phyloP scores from a whole-genome alignment of 2,888 invertebrate genomes.

The Perizoma flavofasciatum region DNA sequence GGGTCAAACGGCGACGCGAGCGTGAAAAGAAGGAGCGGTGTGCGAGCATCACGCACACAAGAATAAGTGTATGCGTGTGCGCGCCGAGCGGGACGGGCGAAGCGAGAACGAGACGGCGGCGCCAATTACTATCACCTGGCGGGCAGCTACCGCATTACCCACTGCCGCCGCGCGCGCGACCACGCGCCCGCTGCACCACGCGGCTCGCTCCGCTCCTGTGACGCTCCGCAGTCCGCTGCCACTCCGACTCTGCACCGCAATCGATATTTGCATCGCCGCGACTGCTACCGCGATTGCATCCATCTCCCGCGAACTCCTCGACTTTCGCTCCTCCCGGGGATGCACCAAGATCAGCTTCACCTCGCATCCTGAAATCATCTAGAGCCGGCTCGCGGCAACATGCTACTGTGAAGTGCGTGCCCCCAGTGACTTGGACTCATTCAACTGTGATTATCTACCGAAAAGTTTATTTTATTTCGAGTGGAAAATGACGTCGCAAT shows the following conservation, averaged over 20 bases:
- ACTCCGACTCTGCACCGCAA: conserved; percentile 63
- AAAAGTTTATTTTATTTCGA: conserved; percentile 45
- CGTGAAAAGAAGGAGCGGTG: conserved; percentile 83
- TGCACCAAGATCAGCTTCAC: conserved; percentile 47
- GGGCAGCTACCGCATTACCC: conserved; percentile 86
- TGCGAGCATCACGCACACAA: conserved; percentile 71
- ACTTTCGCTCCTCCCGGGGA: conserved; percentile 45
- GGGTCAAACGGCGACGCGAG: conserved; percentile 83
- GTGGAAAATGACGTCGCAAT: conserved; percentile 81
- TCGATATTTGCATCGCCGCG: conserved; percentile 65
- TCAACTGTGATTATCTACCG: conserved; percentile 25
- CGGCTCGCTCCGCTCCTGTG: conserved; percentile 68
- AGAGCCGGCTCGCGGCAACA: conserved; percentile 56
- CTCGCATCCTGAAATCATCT: conserved; percentile 40
- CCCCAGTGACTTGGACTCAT: conserved; percentile 27
- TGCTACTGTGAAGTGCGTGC: conserved; percentile 80
- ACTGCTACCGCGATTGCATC: conserved; percentile 61
- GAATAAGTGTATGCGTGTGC: conserved; percentile 69
- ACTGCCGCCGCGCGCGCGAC: conserved; percentile 84
- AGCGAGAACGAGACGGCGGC: conserved; percentile 80
- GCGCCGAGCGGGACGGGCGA: conserved; percentile 81
- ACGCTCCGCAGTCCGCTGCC: conserved; percentile 42
- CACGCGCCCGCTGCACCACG: conserved; percentile 83
- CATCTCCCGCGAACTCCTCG: conserved; percentile 41
- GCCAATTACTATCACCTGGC: conserved; percentile 86